These are phyloP conservation scores for Diplolepis rosae DNA, from an alignment of 2,888 invertebrate species.

Conservation along the genomic window DNA sequence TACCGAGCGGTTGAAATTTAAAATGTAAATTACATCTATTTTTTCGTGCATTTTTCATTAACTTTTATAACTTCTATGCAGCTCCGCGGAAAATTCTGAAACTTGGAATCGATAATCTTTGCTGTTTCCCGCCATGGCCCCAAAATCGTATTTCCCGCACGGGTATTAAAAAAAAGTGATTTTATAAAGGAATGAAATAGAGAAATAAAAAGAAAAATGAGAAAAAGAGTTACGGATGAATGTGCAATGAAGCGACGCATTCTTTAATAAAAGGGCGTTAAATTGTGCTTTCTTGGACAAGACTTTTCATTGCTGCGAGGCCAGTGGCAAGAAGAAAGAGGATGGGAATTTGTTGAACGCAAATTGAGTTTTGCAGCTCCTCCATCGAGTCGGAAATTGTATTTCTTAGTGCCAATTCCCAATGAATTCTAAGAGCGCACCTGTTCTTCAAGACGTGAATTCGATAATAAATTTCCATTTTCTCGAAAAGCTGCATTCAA, in stretches of 20 bases:
- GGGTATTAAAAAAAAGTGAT: too few species aligned
- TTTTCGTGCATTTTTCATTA: too few species aligned
- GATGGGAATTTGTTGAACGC: conserved; percentile 30
- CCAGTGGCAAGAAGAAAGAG: conserved; percentile 19
- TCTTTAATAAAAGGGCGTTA: conserved; percentile 24
- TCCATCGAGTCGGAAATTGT: conserved; percentile 54
- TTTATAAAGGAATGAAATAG: background rate
- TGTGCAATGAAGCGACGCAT: conserved; percentile 22
- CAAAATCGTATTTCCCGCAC: too few species aligned
- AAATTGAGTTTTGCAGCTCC: conserved; percentile 48
- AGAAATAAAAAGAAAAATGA: conserved; percentile 21
- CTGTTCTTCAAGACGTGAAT: conserved; percentile 43
- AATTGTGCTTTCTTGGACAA: conserved; percentile 40
- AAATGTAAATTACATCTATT: too few species aligned
- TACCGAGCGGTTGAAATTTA: too few species aligned
- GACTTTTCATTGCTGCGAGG: background rate
- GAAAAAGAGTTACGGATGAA: conserved; percentile 7
- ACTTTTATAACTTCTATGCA: too few species aligned
- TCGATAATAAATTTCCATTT: conserved; percentile 43
- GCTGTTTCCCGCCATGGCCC: too few species aligned
- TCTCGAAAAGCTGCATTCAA: background rate
- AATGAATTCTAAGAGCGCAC: conserved; percentile 55
- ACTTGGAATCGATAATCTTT: too few species aligned
- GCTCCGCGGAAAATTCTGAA: too few species aligned
- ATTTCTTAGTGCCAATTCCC: conserved; percentile 59